Evolutionary conservation across 2,113 vertebrate genomes (phyloP).

Genomic region (Aptenodytes forsteri): DNA sequence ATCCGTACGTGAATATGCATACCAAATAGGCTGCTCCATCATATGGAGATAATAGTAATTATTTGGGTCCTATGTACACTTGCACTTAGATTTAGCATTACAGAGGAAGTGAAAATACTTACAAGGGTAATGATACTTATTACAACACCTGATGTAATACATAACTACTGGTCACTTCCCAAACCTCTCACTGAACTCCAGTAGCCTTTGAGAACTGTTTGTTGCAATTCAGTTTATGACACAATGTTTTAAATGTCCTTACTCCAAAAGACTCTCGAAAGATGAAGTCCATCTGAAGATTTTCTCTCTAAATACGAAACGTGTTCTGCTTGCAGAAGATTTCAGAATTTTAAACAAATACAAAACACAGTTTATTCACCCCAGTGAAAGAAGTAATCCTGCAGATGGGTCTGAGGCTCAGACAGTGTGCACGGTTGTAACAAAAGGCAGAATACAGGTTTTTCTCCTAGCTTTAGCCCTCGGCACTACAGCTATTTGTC

Average conservation of each 20-base stretch:
- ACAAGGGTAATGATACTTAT: background rate
- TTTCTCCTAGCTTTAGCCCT: background rate
- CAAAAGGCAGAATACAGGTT: background rate
- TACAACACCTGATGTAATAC: slow-evolving; percentile 27
- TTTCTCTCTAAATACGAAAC: background rate
- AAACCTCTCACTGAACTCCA: slow-evolving; percentile 51
- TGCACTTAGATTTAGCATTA: background rate
- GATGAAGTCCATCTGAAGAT: background rate
- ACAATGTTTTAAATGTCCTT: background rate
- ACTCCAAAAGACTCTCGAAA: background rate
- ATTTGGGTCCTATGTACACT: background rate
- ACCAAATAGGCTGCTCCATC: background rate
- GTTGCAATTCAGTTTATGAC: background rate
- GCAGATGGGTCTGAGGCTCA: background rate
- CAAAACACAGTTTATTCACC: background rate
- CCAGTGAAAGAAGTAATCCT: background rate
- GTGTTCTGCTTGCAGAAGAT: background rate
- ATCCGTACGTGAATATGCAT: background rate
- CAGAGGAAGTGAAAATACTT: slow-evolving; percentile 28
- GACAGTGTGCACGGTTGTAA: background rate
- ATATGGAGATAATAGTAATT: background rate
- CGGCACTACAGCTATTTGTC: background rate
- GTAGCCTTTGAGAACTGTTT: slow-evolving; percentile 53
- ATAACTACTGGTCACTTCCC: slow-evolving; percentile 18
- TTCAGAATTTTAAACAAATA: slow-evolving; percentile 27